Percentiles rank a stretch among this genome's conserved stretches.
phyloP scores from a whole-genome alignment of 2,113 vertebrate species.

The Neotoma lepida region DNA sequence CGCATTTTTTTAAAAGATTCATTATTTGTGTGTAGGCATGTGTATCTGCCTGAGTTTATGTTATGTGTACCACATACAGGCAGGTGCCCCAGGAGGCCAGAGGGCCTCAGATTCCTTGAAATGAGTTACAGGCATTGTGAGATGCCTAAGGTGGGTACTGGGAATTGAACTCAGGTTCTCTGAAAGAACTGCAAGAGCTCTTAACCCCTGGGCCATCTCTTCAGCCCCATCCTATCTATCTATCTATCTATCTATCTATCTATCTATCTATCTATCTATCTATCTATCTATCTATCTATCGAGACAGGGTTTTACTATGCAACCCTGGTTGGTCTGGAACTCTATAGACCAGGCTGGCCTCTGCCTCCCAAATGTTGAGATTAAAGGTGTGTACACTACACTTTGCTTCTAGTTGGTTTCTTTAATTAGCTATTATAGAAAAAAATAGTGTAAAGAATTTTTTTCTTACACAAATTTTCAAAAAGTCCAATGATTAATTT shows the following conservation, averaged over 20 bases:
- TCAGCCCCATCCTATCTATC: neutral
- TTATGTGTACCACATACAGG: neutral
- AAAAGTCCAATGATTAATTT: slow-evolving; percentile 45
- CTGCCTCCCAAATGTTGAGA: neutral
- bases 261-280: neutral
- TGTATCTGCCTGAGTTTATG: neutral
- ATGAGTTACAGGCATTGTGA: neutral
- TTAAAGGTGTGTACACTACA: neutral
- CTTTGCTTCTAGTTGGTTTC: neutral
- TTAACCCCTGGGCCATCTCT: neutral
- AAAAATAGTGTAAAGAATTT: neutral
- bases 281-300: neutral
- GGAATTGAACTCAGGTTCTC: neutral
- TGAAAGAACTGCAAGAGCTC: neutral
- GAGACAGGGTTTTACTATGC: neutral
- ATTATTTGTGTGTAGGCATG: neutral
- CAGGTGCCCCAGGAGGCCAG: neutral
- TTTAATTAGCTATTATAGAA: slow-evolving; percentile 23
- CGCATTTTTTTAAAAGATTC: neutral
- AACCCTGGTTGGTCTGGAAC: neutral
- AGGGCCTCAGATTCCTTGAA: neutral
- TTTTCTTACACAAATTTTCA: neutral
- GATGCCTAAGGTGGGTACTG: neutral
- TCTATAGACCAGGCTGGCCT: neutral
- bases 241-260: neutral